Base-by-base conservation (phyloP, 2,797 vertebrate species). In the Pseudopleuronectes americanus region DNA sequence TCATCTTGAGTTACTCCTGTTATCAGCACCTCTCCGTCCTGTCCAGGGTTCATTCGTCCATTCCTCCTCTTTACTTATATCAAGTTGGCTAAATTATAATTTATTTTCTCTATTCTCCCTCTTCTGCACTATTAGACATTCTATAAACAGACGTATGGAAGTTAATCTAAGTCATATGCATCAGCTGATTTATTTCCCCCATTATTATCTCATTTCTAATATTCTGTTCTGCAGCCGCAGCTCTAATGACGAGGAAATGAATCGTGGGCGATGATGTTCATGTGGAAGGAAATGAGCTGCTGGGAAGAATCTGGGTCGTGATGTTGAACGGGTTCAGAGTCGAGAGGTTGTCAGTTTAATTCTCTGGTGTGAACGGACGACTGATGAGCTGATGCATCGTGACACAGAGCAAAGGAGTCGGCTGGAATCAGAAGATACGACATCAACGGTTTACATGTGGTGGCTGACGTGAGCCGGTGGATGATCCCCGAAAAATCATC, bases 231-330 rank as follows among this genome's bases (percentile, higher is more conserved):
- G 31, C 47, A 23, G 31, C 60, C 38, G 2, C 57, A 54, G 47
- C 31, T 72, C 59, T 38, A 58, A 66, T 68, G 60, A 74, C 43
- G 77, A 76, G 64, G 68, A 74, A 71, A 84, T 79, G 21, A 77
- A 82, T 80, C 66, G 68, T 31, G 36, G 56, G 57, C 57, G 52
- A 69, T 82, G 60, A 76, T 57, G 23, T 68, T 47, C 59, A 6
- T 4, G 14, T 57, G 56, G 53, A 56, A 57, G 67, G 74, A 83
- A 81, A 77, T 63, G 65, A 41, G 71, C 71, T 57, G 49, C 68
- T 76, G 76, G 69, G 63, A 74, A 68, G 61, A 79, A 47, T 22
- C 13, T 19, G 17, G 28, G 36, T 61, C 48, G 58, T 36, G 70
- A 65, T 55, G 22, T 10, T 28, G 41, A 79, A 71, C 65, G 70